A percentile compares a stretch with the other conserved stretches of the same genome.
phyloP scores from a whole-genome alignment of 2,113 vertebrate genomes.

The Saccopteryx leptura region DNA sequence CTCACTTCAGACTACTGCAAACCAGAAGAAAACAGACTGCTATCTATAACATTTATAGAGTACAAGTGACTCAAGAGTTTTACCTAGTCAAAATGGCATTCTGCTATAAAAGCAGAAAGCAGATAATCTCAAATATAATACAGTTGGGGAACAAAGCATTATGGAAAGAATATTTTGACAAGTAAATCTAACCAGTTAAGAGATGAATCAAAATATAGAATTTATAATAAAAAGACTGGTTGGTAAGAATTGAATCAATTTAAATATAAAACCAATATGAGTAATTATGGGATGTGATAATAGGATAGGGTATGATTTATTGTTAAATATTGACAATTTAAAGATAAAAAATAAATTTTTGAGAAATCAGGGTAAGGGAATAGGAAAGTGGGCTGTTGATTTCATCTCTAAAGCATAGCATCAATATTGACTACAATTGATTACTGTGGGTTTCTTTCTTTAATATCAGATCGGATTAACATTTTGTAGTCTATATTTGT shows the following conservation, averaged over 20 bases:
- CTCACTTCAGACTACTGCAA: background rate
- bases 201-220: background rate
- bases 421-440: background rate
- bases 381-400: background rate
- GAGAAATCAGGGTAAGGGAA: background rate
- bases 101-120: background rate
- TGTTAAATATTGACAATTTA: background rate
- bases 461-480: background rate
- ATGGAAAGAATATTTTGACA: constrained; percentile 12
- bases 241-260: background rate
- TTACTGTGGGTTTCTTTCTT: background rate
- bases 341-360: background rate
- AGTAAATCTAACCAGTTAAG: background rate
- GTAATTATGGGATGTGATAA: background rate
- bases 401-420: background rate
- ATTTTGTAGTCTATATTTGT: background rate
- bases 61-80: background rate
- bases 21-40: background rate
- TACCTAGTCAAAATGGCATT: background rate
- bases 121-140: background rate
- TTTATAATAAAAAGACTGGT: background rate
- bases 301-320: background rate
- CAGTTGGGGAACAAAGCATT: background rate
- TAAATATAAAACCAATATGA: background rate
- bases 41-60: background rate